These are phyloP conservation scores for Onychomys torridus DNA, from an alignment of 2,797 vertebrate species.

Conservation along the genomic window DNA sequence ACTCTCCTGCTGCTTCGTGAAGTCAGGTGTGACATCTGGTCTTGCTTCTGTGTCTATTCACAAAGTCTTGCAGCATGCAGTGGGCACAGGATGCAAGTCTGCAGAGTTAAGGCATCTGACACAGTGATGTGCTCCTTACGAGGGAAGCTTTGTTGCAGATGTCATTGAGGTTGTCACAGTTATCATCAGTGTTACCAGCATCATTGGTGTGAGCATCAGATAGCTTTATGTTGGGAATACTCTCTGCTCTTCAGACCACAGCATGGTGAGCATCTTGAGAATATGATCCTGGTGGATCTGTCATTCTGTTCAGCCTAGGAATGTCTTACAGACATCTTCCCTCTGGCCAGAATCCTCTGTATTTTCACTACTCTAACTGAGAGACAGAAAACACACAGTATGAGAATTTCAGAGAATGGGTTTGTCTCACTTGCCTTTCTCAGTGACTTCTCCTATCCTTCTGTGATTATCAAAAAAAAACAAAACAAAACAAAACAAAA, in stretches of 20 bases:
- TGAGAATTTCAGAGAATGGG: not conserved
- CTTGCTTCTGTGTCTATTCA: not conserved
- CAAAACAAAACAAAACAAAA: constrained; percentile 21
- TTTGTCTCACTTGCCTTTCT: constrained; percentile 2
- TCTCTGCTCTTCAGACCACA: not conserved
- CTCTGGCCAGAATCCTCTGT: not conserved
- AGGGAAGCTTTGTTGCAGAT: not conserved
- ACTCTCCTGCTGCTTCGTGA: not conserved
- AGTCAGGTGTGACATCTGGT: not conserved
- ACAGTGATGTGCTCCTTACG: not conserved
- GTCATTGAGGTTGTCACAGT: not conserved
- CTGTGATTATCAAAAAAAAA: constrained; percentile 26
- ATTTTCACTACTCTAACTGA: not conserved
- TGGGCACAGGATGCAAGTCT: not conserved
- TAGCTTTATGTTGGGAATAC: not conserved
- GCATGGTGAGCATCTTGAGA: not conserved
- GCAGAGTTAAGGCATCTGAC: not conserved
- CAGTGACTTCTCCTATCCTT: not conserved
- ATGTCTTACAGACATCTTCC: not conserved
- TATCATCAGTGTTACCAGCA: not conserved
- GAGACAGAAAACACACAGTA: not conserved
- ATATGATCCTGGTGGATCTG: not conserved
- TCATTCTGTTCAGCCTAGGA: not conserved
- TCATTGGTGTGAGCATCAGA: not conserved
- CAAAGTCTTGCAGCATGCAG: not conserved